Evolutionary conservation across 2,888 invertebrate genomes (phyloP).

Genomic region (Mythimna impura): DNA sequence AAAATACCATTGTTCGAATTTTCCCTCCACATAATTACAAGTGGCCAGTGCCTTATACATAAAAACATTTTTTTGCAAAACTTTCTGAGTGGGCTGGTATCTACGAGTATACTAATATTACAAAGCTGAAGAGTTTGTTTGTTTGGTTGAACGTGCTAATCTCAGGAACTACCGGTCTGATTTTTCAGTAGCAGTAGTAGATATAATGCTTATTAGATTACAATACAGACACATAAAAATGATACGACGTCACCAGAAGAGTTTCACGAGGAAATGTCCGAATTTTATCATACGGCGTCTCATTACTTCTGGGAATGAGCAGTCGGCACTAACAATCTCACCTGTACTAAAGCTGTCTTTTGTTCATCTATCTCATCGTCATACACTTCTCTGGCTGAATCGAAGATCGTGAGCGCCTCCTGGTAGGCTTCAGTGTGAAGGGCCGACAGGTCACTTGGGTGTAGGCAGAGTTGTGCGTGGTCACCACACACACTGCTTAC

Average conservation of each 20-base stretch:
- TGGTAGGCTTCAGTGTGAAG: slow-evolving; percentile 26
- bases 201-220: background rate
- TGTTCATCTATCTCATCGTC: slow-evolving; percentile 41
- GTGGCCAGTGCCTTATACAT: too few species aligned
- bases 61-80: too few species aligned
- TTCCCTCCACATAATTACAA: too few species aligned
- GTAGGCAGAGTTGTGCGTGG: slow-evolving; percentile 59
- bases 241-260: background rate
- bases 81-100: too few species aligned
- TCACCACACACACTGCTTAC: slow-evolving; percentile 44
- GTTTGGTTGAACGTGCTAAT: too few species aligned
- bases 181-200: too few species aligned
- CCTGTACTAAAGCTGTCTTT: slow-evolving; percentile 32
- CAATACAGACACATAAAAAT: background rate
- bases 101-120: too few species aligned
- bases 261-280: background rate
- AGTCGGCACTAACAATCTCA: slow-evolving; percentile 16
- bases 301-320: too few species aligned
- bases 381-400: slow-evolving; percentile 23
- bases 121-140: too few species aligned
- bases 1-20: too few species aligned
- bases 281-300: background rate
- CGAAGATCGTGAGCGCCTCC: slow-evolving; percentile 36
- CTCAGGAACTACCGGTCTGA: too few species aligned
- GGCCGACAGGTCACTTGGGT: slow-evolving; percentile 41